phyloP scores from a whole-genome alignment of 2,113 vertebrate species.

The Propithecus coquereli region DNA sequence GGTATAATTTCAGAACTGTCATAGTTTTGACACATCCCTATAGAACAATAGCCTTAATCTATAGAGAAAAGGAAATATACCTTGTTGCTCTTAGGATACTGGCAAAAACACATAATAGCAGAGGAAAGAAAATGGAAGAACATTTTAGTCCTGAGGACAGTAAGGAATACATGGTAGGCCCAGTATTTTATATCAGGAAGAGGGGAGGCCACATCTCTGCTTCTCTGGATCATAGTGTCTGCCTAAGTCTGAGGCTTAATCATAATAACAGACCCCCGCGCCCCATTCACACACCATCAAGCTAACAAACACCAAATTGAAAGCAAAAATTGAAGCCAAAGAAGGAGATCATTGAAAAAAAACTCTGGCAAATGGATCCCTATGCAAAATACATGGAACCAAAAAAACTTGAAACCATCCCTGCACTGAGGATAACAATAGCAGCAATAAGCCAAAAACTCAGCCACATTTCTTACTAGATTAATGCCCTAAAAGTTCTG shows the following conservation, averaged over 20 bases:
- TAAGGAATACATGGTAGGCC: not conserved
- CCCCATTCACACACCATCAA: not conserved
- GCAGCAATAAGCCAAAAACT: not conserved
- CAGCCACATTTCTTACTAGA: not conserved
- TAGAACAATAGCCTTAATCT: not conserved
- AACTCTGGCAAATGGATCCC: not conserved
- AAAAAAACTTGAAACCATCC: not conserved
- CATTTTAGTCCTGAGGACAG: not conserved
- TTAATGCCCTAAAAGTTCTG: not conserved
- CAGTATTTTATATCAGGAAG: not conserved
- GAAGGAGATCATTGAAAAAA: not conserved
- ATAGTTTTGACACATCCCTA: not conserved
- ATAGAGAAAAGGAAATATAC: not conserved
- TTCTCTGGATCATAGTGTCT: not conserved
- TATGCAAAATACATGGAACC: not conserved
- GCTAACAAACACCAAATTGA: not conserved
- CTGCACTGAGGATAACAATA: not conserved
- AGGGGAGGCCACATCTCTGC: not conserved
- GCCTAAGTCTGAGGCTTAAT: not conserved
- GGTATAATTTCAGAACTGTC: not conserved
- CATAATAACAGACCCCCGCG: not conserved
- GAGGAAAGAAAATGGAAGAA: not conserved
- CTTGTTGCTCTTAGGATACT: not conserved
- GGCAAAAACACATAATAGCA: not conserved
- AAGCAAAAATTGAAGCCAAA: not conserved